A percentile compares a stretch with the other conserved stretches of the same genome.
Conservation (phyloP, 2,113 vertebrate genomes). For the Aspidoscelis tigris region DNA sequence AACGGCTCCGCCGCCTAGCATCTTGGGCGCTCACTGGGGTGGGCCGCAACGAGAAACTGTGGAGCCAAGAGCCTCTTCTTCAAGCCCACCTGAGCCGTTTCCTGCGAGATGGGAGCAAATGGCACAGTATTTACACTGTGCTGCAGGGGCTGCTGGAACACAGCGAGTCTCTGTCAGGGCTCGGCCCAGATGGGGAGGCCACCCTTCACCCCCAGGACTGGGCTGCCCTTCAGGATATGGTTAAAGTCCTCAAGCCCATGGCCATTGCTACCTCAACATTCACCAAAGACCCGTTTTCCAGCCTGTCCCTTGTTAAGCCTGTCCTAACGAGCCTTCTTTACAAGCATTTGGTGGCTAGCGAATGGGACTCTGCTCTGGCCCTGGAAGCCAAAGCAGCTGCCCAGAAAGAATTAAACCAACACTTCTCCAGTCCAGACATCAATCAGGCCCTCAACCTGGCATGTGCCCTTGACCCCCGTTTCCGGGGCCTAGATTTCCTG, state of each 20-base stretch:
- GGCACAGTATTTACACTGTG: slow-evolving; percentile 46
- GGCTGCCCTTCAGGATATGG: slow-evolving; percentile 74
- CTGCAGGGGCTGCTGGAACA: slow-evolving; percentile 55
- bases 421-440: slow-evolving; percentile 67
- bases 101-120: slow-evolving; percentile 42
- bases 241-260: slow-evolving; percentile 75
- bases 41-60: slow-evolving; percentile 20
- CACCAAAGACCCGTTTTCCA: slow-evolving; percentile 74
- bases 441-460: slow-evolving; percentile 74
- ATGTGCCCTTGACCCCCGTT: slow-evolving; percentile 79
- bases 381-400: slow-evolving; percentile 73
- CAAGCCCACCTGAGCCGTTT: slow-evolving; percentile 42
- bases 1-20: slow-evolving; percentile 60
- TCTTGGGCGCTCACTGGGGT: slow-evolving; percentile 38
- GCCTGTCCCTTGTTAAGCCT: slow-evolving; percentile 77
- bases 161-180: slow-evolving; percentile 35
- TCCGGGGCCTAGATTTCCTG: slow-evolving; percentile 78
- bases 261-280: slow-evolving; percentile 78
- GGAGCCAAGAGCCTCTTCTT: slow-evolving; percentile 36
- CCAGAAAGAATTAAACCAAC: slow-evolving; percentile 60
- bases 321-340: slow-evolving; percentile 77
- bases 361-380: slow-evolving; percentile 64
- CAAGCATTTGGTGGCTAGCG: slow-evolving; percentile 71
- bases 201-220: slow-evolving; percentile 63
- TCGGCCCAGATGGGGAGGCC: slow-evolving; percentile 28